Conservation (phyloP, 2,113 vertebrate species). For the Laticauda colubrina region DNA sequence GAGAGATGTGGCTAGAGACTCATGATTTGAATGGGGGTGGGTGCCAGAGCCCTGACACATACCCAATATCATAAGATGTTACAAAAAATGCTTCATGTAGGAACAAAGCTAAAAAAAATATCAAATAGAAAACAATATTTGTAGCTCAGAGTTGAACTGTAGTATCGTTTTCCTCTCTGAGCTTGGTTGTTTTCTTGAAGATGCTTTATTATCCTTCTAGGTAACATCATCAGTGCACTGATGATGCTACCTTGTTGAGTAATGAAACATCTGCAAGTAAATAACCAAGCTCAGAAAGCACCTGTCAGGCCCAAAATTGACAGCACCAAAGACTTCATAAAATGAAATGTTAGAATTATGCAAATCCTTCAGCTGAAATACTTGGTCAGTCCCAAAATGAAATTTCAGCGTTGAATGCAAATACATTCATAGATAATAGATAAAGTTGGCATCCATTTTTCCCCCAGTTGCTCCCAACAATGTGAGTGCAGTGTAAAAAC, state of each 20-base stretch:
- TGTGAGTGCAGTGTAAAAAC: background rate
- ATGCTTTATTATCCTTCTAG: background rate
- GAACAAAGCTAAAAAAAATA: too few relatives aligned
- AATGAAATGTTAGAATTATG: background rate
- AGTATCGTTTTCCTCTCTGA: too few relatives aligned
- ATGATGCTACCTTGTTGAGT: background rate
- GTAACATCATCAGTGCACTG: background rate
- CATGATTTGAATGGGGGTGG: too few relatives aligned
- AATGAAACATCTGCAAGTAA: background rate
- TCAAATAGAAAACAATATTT: too few relatives aligned
- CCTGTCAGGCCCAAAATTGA: too few relatives aligned
- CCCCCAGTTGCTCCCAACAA: background rate
- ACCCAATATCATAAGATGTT: too few relatives aligned
- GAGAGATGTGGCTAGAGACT: too few relatives aligned
- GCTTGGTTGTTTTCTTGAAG: background rate
- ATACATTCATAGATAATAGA: background rate
- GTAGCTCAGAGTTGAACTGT: too few relatives aligned
- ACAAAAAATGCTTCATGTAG: too few relatives aligned
- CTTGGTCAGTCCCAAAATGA: background rate
- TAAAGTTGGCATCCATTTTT: background rate
- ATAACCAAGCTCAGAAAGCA: background rate
- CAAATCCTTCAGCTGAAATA: background rate
- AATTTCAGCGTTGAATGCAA: background rate
- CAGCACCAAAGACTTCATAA: background rate
- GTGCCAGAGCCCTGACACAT: too few relatives aligned